Conservation (phyloP, 2,113 vertebrate species). For the Hyperopisus bebe region DNA sequence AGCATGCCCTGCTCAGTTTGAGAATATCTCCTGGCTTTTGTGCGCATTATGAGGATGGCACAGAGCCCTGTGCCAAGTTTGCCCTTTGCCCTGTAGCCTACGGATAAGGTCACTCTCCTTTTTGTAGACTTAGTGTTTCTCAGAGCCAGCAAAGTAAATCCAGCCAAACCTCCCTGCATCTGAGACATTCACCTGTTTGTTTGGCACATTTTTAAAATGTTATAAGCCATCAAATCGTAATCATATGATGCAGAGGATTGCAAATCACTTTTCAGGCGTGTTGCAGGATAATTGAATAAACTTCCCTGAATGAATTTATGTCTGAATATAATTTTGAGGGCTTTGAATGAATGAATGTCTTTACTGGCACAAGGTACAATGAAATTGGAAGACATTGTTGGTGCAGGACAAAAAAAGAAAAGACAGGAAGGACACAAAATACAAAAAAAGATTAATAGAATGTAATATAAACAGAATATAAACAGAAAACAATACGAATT, state of each 20-base stretch:
- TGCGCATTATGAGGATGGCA: not conserved
- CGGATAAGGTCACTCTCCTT: not conserved
- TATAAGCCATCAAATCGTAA: not conserved
- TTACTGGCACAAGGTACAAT: not conserved
- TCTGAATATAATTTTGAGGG: not conserved
- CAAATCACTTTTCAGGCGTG: not conserved
- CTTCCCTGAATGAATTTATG: not conserved
- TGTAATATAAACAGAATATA: not conserved
- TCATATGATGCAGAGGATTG: not conserved
- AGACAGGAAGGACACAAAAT: not conserved
- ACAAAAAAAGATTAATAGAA: not conserved
- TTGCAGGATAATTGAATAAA: not conserved
- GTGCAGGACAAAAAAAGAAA: not conserved
- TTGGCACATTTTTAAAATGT: not conserved
- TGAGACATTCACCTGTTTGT: not conserved
- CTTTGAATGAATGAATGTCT: not conserved
- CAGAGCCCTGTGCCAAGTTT: too few relatives aligned
- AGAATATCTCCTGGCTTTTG: not conserved
- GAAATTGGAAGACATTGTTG: not conserved
- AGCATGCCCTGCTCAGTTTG: not conserved
- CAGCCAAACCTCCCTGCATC: not conserved
- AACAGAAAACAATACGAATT: not conserved
- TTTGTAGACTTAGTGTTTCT: not conserved
- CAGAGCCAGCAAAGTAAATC: not conserved
- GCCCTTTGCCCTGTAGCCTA: not conserved